phyloP scores from a whole-genome alignment of 2,113 vertebrate species.

The Rhegmatorhina hoffmannsi region DNA sequence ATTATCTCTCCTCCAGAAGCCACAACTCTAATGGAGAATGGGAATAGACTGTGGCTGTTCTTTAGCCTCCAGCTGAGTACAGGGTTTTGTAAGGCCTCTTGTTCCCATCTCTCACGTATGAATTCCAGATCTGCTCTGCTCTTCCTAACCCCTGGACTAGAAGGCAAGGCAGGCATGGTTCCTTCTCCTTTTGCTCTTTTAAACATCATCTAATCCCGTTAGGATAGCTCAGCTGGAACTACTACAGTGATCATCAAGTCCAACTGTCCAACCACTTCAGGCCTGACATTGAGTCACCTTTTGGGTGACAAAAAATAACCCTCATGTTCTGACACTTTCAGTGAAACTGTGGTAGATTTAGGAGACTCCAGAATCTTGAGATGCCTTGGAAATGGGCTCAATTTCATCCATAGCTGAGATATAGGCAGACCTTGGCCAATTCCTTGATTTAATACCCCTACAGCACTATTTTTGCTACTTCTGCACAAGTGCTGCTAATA shows the following conservation, averaged over 20 bases:
- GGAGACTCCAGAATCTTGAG: not conserved
- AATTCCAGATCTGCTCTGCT: not conserved
- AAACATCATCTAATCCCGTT: not conserved
- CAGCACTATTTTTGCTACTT: not conserved
- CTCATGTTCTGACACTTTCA: not conserved
- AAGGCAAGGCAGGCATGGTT: accelerated
- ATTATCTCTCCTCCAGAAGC: not conserved
- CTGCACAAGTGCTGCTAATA: not conserved
- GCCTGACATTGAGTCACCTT: not conserved
- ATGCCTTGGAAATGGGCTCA: not conserved
- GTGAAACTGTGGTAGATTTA: not conserved
- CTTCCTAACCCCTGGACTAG: not conserved
- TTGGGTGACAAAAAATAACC: not conserved
- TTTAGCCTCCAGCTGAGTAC: not conserved
- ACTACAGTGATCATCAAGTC: not conserved
- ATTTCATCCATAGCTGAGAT: not conserved
- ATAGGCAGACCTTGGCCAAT: not conserved
- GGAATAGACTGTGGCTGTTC: not conserved
- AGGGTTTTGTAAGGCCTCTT: not conserved
- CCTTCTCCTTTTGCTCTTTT: not conserved
- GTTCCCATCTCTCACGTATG: not conserved
- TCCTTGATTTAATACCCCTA: not conserved
- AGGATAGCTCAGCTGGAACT: not conserved
- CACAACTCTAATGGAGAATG: not conserved
- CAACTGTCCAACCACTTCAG: not conserved